These are phyloP conservation scores for Lymantria dispar DNA, from an alignment of 2,888 invertebrate species.

Conservation along the genomic window DNA sequence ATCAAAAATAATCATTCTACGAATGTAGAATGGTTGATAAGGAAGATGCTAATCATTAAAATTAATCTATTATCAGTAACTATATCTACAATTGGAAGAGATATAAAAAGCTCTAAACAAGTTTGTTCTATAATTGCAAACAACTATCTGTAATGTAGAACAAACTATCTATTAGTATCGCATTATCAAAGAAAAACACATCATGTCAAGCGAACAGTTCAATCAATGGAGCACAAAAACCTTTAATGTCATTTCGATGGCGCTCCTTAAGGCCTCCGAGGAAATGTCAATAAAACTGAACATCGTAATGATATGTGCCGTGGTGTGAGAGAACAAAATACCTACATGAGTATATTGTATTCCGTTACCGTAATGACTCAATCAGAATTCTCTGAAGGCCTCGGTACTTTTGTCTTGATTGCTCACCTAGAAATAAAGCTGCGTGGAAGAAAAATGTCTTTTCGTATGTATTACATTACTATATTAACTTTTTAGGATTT, in stretches of 20 bases:
- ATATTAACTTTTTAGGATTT: too few species aligned
- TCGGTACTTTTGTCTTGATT: neutral
- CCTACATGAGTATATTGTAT: constrained; percentile 26
- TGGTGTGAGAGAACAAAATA: constrained; percentile 23
- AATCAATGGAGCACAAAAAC: constrained; percentile 33
- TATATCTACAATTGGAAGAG: too few species aligned
- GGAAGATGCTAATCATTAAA: too few species aligned
- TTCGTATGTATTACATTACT: too few species aligned
- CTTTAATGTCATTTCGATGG: constrained; percentile 51
- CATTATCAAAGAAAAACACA: constrained; percentile 26
- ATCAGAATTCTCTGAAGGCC: constrained; percentile 29
- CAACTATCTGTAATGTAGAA: constrained; percentile 7
- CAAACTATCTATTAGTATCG: constrained; percentile 13
- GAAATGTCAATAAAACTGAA: constrained; percentile 45
- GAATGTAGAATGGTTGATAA: too few species aligned
- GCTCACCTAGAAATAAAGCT: too few species aligned
- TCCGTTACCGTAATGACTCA: constrained; percentile 38
- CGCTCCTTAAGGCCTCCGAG: constrained; percentile 34
- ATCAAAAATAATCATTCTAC: too few species aligned
- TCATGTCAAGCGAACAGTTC: constrained; percentile 11
- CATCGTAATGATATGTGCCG: constrained; percentile 41
- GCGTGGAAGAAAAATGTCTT: too few species aligned
- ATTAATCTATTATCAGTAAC: too few species aligned
- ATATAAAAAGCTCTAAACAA: too few species aligned
- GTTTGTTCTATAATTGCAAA: too few species aligned